These are phyloP conservation scores for Lymantria monacha DNA, from an alignment of 2,888 invertebrate species.

Conservation along the genomic window DNA sequence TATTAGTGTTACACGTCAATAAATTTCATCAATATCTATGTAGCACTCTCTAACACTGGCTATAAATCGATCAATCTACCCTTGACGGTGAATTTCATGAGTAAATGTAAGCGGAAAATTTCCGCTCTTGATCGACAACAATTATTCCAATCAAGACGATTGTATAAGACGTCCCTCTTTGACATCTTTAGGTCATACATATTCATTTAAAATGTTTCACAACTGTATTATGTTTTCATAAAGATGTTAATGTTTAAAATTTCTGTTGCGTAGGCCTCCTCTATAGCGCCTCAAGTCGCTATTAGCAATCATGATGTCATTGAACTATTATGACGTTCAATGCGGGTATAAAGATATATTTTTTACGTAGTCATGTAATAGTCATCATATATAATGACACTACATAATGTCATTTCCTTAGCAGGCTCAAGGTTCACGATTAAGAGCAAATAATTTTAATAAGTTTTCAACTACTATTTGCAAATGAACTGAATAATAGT, in stretches of 20 bases:
- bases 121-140: constrained; percentile 60
- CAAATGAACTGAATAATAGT: too few species aligned
- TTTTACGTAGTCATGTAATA: too few species aligned
- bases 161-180: constrained; percentile 34
- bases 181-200: constrained; percentile 3
- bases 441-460: too few species aligned
- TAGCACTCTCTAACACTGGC: not conserved
- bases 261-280: not conserved
- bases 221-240: too few species aligned
- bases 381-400: too few species aligned
- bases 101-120: constrained; percentile 59
- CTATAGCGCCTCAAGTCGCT: not conserved
- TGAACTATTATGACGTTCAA: constrained; percentile 35
- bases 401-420: too few species aligned
- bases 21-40: not conserved
- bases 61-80: constrained; percentile 17
- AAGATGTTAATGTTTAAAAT: too few species aligned
- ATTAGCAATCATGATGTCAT: not conserved
- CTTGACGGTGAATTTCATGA: constrained; percentile 20
- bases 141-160: constrained; percentile 62
- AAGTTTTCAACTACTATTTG: too few species aligned
- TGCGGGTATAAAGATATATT: too few species aligned
- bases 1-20: not conserved
- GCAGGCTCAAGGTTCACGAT: too few species aligned
- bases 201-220: too few species aligned